phyloP scores from a whole-genome alignment of 2,113 vertebrate species.

The Vidua macroura region DNA sequence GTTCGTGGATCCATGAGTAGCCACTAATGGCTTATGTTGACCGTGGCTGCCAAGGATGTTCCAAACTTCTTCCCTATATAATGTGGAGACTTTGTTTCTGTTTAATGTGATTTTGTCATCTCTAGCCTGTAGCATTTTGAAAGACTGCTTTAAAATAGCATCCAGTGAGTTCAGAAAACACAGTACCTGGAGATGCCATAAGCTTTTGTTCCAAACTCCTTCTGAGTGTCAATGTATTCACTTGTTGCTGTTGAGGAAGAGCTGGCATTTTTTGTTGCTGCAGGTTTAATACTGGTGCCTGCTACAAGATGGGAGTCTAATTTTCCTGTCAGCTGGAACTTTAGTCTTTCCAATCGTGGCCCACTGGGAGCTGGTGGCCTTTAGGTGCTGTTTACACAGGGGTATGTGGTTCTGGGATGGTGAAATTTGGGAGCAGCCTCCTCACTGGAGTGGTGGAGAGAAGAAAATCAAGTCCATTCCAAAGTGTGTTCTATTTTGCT shows the following conservation, averaged over 20 bases:
- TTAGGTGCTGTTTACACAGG: background rate
- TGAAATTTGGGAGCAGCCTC: background rate
- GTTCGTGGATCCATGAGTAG: background rate
- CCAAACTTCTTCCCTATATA: background rate
- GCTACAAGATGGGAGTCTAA: background rate
- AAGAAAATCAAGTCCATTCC: background rate
- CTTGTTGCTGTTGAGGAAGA: background rate
- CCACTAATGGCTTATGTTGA: background rate
- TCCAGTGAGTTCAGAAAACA: background rate
- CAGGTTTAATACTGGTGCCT: background rate
- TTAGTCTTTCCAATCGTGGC: background rate
- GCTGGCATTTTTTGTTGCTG: background rate
- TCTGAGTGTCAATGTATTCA: background rate
- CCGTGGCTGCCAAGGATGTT: background rate
- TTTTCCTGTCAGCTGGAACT: background rate
- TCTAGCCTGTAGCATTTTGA: background rate
- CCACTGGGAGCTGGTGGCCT: background rate
- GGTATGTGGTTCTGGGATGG: rapidly evolving
- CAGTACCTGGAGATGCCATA: background rate
- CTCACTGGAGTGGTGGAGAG: background rate
- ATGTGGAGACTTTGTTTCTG: background rate
- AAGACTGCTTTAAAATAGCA: background rate
- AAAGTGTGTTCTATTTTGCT: background rate
- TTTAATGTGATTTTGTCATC: background rate
- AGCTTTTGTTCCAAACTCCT: background rate